These are phyloP conservation scores for Gorsachius magnificus DNA, from an alignment of 2,797 vertebrate species.

Conservation along the genomic window DNA sequence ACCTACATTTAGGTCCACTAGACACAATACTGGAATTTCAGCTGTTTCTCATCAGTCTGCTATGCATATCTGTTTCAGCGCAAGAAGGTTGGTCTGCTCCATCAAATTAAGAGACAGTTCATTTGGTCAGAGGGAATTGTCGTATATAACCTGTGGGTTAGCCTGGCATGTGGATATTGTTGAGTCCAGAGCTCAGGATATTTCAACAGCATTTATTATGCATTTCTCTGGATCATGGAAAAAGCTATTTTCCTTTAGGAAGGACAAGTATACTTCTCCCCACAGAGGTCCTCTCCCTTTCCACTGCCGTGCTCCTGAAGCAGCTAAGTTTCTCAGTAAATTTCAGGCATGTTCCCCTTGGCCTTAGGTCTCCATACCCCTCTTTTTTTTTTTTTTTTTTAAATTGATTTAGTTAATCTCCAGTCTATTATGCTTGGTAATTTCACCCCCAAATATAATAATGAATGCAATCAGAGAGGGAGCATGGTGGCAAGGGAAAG, in stretches of 20 bases:
- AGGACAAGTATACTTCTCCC: accelerated
- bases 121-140: neutral
- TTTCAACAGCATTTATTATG: neutral
- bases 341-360: neutral
- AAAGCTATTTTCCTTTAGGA: neutral
- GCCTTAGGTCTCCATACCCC: neutral
- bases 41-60: neutral
- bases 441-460: neutral
- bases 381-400: neutral
- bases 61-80: neutral
- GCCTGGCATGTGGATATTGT: neutral
- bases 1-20: neutral
- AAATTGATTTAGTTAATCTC: neutral
- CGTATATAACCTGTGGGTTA: neutral
- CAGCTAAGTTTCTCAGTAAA: neutral
- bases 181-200: neutral
- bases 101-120: neutral
- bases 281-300: neutral
- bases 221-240: neutral
- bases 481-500: neutral
- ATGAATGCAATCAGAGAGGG: neutral
- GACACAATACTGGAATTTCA: neutral
- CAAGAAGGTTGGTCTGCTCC: neutral
- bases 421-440: neutral
- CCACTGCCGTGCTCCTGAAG: neutral